Base-by-base conservation (phyloP, 2,888 invertebrate genomes). In the Neoaliturus tenellus region DNA sequence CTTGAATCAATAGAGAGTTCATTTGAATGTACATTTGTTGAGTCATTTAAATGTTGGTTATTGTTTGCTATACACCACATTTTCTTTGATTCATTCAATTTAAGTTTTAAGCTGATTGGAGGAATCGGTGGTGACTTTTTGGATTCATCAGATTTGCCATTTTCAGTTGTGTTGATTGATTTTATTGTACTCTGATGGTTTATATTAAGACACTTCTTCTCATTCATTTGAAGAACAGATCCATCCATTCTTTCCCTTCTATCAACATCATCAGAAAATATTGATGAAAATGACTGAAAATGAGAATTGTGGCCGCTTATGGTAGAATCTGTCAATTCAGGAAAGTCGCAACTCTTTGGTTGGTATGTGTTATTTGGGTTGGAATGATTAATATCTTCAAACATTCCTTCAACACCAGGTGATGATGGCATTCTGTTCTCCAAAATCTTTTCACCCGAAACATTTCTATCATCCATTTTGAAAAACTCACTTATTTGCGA, bases 61-160 rank as follows among this genome's bases (percentile, higher is more conserved):
- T 82, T 82, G 14, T 82, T 82, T 55, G 82, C 73, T 17, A 82
- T 82, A 23, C 82, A 82, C 82, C 82, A 82, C n/a, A 82, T 73
- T 55, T 82, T 82, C 58, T 82, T 82, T 25, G 55, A 25, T 73
- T 82, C 82, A 25, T 73, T 82, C 39, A 82, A 39, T 73, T 82
- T 82, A 33, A 82, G 35, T 39, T 82, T 82, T 8, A 82, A 39
- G 51, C 58, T 82, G 14, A 82, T 82, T 31, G 82, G 73, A 23
- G 82, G 82, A 23, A 82, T 82, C 14, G 73, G 55, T 14, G 82
- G 82, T 20, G 73, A 51, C 25, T 10, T 73, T 55, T 82, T 82
- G 6, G 39, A 35, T 17, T 28, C 55, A n/a, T 67, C 31, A 33
- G 12, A 28, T 35, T 51, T 51, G 33, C 10, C 78, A 55, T 48